Evolutionary conservation across 2,797 vertebrate species (phyloP), one percentile per base, ranked within the genome.

Genomic region (Paramormyrops hopkinsi): DNA sequence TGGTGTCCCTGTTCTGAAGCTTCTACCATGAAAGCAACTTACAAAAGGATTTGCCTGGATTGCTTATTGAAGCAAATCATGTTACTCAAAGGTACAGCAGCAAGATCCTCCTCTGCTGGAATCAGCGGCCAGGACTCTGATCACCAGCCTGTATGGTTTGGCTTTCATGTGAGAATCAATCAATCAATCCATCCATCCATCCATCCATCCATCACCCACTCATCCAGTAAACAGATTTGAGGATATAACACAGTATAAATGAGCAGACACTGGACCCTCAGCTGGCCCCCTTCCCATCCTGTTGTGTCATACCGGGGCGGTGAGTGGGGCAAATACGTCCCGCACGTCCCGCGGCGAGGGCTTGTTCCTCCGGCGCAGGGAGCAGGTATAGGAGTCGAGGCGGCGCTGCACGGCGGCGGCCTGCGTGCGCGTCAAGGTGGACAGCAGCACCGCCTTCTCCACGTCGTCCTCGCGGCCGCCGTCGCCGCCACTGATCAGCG

Each of bases 401-500:
- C 97, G 93, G 0, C 97, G 95, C 92, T 97, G 96, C 69, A 98
- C 97, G 0, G 97, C 97, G 0, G 96, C 96, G 0, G 97, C 96
- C 94, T 98, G 98, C 0, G 97, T 97, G 91, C 93, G 94, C 17
- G 97, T 98, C 90, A 98, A 94, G 2, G 97, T 98, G 89, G 97
- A 98, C 89, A 98, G 95, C 92, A 99, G 94, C 84, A 96, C 91
- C 0, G 93, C 93, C 2, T 97, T 96, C 90, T 96, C 97, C 3
- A 94, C 94, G 76, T 97, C 96, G 89, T 96, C 82, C 7, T 19
- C 97, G 0, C 93, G 91, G 53, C 96, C 96, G 0, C 95, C 95
- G 0, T 93, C 91, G 54, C 96, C 96, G 0, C 95, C 95, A 0
- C 95, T 94, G 0, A 97, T 96, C 41, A 99, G 96, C 65, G 95